Percentiles rank a stretch among this genome's conserved stretches.
Evolutionary conservation across 2,113 vertebrate species (phyloP).

Genomic region (Euleptes europaea): DNA sequence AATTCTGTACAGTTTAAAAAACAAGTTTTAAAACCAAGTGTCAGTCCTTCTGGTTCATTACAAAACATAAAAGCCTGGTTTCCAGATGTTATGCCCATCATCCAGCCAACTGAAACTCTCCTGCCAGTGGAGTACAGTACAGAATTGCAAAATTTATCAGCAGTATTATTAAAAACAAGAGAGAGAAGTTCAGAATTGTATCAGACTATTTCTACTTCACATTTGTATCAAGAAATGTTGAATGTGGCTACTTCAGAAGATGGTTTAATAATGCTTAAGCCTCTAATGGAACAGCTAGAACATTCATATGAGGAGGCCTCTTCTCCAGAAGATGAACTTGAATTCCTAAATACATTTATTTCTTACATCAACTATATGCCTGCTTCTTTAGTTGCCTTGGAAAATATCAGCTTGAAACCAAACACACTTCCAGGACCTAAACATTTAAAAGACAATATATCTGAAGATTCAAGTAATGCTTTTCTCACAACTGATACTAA

Average conservation of each 20-base stretch:
- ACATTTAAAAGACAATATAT: slow-evolving; percentile 26
- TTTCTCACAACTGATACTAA: slow-evolving; percentile 26
- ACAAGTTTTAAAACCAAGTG: slow-evolving; percentile 16
- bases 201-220: background rate
- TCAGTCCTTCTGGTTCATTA: slow-evolving; percentile 24
- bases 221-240: slow-evolving; percentile 28
- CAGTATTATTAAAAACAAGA: slow-evolving; percentile 30
- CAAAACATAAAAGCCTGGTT: slow-evolving; percentile 41
- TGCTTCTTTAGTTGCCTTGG: slow-evolving; percentile 39
- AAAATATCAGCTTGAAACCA: slow-evolving; percentile 25
- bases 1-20: slow-evolving; percentile 11
- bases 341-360: slow-evolving; percentile 1
- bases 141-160: slow-evolving; percentile 28
- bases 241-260: slow-evolving; percentile 35
- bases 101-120: slow-evolving; percentile 22
- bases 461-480: slow-evolving; percentile 3
- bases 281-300: slow-evolving; percentile 1
- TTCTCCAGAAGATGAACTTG: slow-evolving; percentile 7
- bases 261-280: slow-evolving; percentile 12
- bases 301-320: background rate
- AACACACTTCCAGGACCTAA: slow-evolving; percentile 20
- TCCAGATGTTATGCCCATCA: slow-evolving; percentile 27
- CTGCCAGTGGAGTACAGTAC: slow-evolving; percentile 9
- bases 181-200: slow-evolving; percentile 41
- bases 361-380: slow-evolving; percentile 32